Evolutionary conservation across 2,797 vertebrate genomes (phyloP), one percentile per base, ranked within the genome.

Genomic region (Pitangus sulphuratus): DNA sequence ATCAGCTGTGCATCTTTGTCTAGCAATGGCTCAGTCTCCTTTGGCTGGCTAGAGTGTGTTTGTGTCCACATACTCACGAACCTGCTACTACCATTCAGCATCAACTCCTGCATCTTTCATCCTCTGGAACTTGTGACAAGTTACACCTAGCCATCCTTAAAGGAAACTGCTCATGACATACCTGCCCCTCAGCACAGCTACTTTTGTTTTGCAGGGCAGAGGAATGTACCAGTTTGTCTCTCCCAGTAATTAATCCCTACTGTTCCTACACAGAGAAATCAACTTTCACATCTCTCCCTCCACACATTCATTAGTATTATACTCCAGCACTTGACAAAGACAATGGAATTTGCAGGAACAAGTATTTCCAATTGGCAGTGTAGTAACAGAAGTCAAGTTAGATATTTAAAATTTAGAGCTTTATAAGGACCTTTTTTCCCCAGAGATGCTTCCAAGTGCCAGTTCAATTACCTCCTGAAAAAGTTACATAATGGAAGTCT

Each of bases 101-200:
- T 9, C 22, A 22, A 40, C 37, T 66, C 24, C 3, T 1, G 2
- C 15, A 48, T 15, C 37, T 75, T 62, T 28, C 14, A 28, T 17
- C 11, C 19, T 3, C 14, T 4, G 26, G 7, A 81, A 15, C 5
- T 4, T 35, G 3, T 18, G 1, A 10, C 3, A 45, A 50, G 6
- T 10, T 71, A 60, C 11, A 68, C 22, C 3, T 37, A 78, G 30
- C 2, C 37, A 50, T 6, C 16, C 26, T 54, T 22, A 33, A 7
- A 47, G 33, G 18, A 57, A 70, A 39, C 5, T 14, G 9, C 31
- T 75, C 6, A 1, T 18, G 11, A 69, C 17, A 12, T 5, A 69
- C 5, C 25, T 15, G 22, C 4, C 12, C 19, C 45, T 16, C 15
- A 26, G 3, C 8, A 47, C 6, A 19, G 19, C 13, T 70, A 68